phyloP scores from a whole-genome alignment of 1,140 invertebrate genomes.

The Galendromus occidentalis region DNA sequence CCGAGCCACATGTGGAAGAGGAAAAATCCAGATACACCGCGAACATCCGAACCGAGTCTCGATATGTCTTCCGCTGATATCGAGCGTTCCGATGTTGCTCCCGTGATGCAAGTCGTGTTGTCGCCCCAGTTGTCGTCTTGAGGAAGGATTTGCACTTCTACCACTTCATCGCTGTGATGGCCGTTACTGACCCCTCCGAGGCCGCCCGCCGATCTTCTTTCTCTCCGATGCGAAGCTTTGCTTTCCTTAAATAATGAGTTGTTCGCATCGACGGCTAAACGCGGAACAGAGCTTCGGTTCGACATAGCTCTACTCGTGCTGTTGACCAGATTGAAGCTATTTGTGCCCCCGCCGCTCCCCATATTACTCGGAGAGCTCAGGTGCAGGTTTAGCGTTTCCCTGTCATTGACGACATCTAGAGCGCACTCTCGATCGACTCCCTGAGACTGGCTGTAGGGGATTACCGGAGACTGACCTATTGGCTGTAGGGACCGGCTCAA shows the following conservation, averaged over 20 bases:
- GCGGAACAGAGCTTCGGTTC: background rate
- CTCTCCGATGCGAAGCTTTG: constrained; percentile 17
- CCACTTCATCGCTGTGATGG: constrained; percentile 39
- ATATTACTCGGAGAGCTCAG: background rate
- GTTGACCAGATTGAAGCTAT: background rate
- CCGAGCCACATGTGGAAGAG: constrained; percentile 56
- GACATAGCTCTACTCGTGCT: background rate
- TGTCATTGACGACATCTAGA: background rate
- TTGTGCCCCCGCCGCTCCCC: background rate
- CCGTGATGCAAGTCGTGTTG: constrained; percentile 87
- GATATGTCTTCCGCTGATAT: constrained; percentile 67
- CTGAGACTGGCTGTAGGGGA: background rate
- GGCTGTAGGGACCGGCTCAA: background rate
- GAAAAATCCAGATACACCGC: constrained; percentile 32
- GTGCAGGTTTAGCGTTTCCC: background rate
- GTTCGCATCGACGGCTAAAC: background rate
- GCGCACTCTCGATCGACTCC: background rate
- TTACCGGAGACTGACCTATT: background rate
- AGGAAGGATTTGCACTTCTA: constrained; percentile 76
- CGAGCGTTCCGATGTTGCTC: constrained; percentile 82
- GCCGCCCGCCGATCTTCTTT: background rate
- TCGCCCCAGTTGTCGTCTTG: constrained; percentile 94
- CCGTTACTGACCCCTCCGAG: constrained; percentile 15
- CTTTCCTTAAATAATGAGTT: constrained; percentile 11
- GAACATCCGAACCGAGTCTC: constrained; percentile 25